Base-by-base conservation (phyloP, 2,888 invertebrate species). In the Artemia sinica region DNA sequence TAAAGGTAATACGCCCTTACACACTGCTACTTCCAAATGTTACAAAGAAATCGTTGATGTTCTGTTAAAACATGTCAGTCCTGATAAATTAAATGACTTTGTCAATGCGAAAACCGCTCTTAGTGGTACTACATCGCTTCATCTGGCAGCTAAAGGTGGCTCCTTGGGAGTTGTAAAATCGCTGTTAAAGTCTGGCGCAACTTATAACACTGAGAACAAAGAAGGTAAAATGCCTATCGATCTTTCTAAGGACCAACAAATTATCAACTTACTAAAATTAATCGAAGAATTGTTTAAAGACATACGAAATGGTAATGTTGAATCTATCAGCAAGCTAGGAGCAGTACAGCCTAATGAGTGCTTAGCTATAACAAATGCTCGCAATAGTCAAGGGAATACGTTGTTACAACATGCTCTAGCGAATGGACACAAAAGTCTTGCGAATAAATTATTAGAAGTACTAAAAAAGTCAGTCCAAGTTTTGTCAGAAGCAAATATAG, bases 141-240 rank as follows among this genome's bases (percentile, higher is more conserved):
- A 73, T 67, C 58, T 72, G 50, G 74, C 74, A 58, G 72, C 72
- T 50, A 71, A 71, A 70, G 68, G 70, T 68, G 72, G 72, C 66
- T 70, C 14, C 11, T 70, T 72, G 0, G 71, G 73, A 52, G 52
- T 41, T 41, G 41, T 41, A 41, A 6, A 41, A 41, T 41, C 6
- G 41, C 6, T 41, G 6, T 41, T 41, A 41, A 41, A 41, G 41
- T 41, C 41, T 41, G 41, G 41, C 3, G 41, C 41, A 41, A 41
- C 41, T 41, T 41, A 41, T 41, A 41, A 41, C 41, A 41, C 2
- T 41, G 41, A 41, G 41, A 41, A 41, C 41, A 41, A 41, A 41
- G 41, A 41, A 41, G 41, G 41, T 3, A 41, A 41, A 41, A 41
- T 41, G 6, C 41, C 41, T 73, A 68, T 67, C 72, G 28, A 69